Base-by-base conservation (phyloP, 2,888 invertebrate genomes). In the Phaedon cochleariae region DNA sequence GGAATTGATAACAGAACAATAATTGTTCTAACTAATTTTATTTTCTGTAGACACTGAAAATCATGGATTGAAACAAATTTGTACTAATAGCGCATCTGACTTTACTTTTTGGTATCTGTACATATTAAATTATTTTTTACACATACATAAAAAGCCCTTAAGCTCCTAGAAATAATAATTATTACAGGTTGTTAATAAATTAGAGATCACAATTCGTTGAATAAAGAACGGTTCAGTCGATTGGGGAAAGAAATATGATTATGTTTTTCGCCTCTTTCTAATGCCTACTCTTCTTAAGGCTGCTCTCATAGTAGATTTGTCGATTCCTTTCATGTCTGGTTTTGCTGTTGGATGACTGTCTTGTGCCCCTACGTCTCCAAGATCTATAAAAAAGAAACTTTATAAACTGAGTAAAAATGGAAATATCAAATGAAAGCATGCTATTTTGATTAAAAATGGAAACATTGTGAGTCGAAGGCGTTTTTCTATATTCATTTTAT, bases 361-460 rank as follows among this genome's bases (percentile, higher is more conserved):
- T 81, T 48, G 77, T 69, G 73, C 82, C 81, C 63, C 81, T 76
- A 70, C 80, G 77, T 48, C 81, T 74, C 82, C 82, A 82, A 64
- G 80, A 74, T 71, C 83, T 82, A 69, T 49, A 69, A 59, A 69
- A 49, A 53, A 18, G 34, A 52, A 17, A 20, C 9, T 48, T 4
- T 15, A 41, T 41, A 6, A 41, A 9, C 9, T 7, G 29, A 53
- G 29, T 29, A 4, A 6, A 55, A 31, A 34, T 1, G 1, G 55
- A 5, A 55, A 10, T 55, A 34, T 3, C 55, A 55, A 18, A 5
- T 55, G 37, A 34, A 18, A 7, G 34, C 29, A 55, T 34, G 34
- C 18, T n/a, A 5, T 15, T 41, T 10, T 15, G 4, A 41, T 41
- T 15, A 15, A n/a, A n/a, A n/a, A n/a, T n/a, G n/a, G n/a, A n/a